Conservation (phyloP, 1,140 invertebrate species). For the Drosophila ogumai region DNA sequence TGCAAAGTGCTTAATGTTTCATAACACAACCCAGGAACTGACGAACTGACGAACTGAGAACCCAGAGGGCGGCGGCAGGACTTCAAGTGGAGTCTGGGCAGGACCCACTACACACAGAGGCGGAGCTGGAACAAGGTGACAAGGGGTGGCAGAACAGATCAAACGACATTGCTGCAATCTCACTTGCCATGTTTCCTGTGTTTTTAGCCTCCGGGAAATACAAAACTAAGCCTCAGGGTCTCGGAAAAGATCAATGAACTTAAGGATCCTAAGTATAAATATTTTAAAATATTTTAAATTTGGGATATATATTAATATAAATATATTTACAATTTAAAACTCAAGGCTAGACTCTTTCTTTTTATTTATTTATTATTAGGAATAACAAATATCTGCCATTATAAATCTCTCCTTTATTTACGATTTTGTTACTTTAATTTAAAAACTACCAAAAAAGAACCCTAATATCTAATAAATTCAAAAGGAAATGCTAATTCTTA, state of each 20-base stretch:
- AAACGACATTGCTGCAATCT: slow-evolving; percentile 1
- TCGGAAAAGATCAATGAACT: neutral
- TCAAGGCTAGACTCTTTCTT: no score
- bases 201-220: neutral
- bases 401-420: neutral
- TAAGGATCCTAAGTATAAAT: neutral
- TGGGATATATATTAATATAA: neutral
- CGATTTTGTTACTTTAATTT: neutral
- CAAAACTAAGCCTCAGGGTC: neutral
- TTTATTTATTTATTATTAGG: no score
- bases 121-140: neutral
- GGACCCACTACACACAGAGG: slow-evolving; percentile 7
- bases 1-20: slow-evolving; percentile 80
- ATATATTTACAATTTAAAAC: no score
- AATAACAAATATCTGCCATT: no score
- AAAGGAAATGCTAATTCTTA: no score
- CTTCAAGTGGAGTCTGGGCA: slow-evolving; percentile 38
- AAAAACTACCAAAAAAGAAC: neutral
- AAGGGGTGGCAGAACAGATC: slow-evolving; percentile 3
- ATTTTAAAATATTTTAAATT: neutral
- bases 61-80: neutral
- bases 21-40: slow-evolving; percentile 55
- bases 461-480: neutral
- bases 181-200: neutral
- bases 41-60: slow-evolving; percentile 1